A percentile compares a stretch with the other conserved stretches of the same genome.
phyloP scores from a whole-genome alignment of 2,797 vertebrate genomes.

The Nasua narica region DNA sequence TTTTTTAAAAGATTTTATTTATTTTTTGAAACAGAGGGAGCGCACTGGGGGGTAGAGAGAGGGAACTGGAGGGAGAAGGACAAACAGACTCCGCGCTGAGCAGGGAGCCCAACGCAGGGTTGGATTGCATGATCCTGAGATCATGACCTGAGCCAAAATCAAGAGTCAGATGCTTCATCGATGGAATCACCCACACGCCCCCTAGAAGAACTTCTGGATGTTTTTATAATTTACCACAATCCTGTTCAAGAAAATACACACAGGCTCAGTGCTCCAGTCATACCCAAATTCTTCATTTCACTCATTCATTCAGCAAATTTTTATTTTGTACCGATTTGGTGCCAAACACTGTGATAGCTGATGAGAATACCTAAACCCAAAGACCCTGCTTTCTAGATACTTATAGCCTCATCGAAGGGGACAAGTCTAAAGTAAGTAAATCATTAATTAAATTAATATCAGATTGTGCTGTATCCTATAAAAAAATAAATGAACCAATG shows the following conservation, averaged over 20 bases:
- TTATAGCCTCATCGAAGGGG: background rate
- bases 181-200: background rate
- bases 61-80: background rate
- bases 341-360: background rate
- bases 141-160: background rate
- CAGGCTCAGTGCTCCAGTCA: background rate
- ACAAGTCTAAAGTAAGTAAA: background rate
- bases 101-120: background rate
- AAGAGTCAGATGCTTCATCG: background rate
- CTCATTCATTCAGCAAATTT: background rate
- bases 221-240: background rate
- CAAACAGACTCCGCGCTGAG: background rate
- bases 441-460: background rate
- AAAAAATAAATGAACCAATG: background rate
- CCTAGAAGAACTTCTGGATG: background rate
- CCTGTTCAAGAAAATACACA: background rate
- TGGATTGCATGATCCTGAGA: background rate
- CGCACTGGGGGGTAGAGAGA: background rate
- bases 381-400: background rate
- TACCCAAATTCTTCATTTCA: background rate
- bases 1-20: background rate
- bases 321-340: background rate
- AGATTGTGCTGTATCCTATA: background rate
- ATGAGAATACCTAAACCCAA: background rate
- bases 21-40: background rate